phyloP scores from a whole-genome alignment of 2,888 invertebrate species.

The Leptinotarsa rubiginosa region DNA sequence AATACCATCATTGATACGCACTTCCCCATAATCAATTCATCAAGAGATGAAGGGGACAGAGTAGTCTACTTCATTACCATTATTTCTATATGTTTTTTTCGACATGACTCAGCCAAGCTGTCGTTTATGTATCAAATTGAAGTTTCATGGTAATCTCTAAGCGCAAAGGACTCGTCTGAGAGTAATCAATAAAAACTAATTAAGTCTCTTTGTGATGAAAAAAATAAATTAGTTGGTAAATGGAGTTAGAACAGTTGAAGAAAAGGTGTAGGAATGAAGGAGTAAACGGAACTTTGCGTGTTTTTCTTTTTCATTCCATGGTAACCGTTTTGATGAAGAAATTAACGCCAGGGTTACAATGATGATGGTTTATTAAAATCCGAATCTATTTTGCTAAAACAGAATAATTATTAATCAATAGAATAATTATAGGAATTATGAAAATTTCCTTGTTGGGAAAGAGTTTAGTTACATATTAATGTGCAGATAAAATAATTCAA shows the following conservation, averaged over 20 bases:
- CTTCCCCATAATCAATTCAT: too few relatives aligned
- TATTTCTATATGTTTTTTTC: conserved; percentile 28
- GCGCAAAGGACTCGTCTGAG: conserved; percentile 17
- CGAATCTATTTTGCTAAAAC: too few relatives aligned
- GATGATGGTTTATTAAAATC: too few relatives aligned
- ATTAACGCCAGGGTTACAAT: too few relatives aligned
- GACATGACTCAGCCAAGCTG: conserved; percentile 31
- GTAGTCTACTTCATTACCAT: conserved; percentile 8
- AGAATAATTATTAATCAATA: too few relatives aligned
- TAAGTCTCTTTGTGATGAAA: conserved; percentile 31
- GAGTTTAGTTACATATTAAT: too few relatives aligned
- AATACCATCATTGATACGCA: too few relatives aligned
- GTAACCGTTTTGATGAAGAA: too few relatives aligned
- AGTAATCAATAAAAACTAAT: conserved; percentile 35
- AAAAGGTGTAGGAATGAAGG: neutral
- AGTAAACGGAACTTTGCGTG: neutral
- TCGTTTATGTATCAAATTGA: conserved; percentile 31
- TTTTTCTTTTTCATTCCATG: neutral
- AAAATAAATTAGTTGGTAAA: conserved; percentile 29
- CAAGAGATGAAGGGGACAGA: too few relatives aligned
- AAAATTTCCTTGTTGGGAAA: too few relatives aligned
- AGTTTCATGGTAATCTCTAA: conserved; percentile 32
- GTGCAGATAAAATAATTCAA: too few relatives aligned
- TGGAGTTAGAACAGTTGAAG: neutral
- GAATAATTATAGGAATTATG: too few relatives aligned